A percentile compares a stretch with the other conserved stretches of the same genome.
These are phyloP conservation scores for Drosophila birchii DNA, from an alignment of 2,888 invertebrate genomes.

Conservation along the genomic window DNA sequence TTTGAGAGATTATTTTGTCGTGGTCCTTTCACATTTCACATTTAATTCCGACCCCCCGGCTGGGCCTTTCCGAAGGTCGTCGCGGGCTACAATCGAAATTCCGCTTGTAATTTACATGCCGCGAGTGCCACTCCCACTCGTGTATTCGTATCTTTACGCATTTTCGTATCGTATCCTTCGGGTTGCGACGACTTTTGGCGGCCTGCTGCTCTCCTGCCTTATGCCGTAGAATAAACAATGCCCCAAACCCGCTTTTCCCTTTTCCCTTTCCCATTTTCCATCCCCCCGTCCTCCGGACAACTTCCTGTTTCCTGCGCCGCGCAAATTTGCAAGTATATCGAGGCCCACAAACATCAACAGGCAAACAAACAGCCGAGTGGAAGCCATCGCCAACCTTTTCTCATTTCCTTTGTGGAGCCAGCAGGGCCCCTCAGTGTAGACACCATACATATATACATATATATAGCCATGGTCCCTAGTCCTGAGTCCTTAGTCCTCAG, in stretches of 20 bases:
- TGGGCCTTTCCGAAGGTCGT: conserved; percentile 31
- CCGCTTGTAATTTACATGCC: conserved; percentile 69
- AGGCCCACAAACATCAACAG: conserved; percentile 45
- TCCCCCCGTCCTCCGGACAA: conserved; percentile 45
- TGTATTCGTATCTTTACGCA: conserved; percentile 32
- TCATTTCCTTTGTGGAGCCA: conserved; percentile 65
- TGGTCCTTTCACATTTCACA: conserved; percentile 67
- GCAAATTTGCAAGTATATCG: conserved; percentile 33
- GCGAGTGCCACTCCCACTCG: conserved; percentile 28
- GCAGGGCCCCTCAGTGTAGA: conserved; percentile 19
- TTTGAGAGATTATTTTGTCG: conserved; percentile 76
- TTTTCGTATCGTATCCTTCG: conserved; percentile 35
- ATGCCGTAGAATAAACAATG: conserved; percentile 66
- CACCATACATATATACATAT: conserved; percentile 16
- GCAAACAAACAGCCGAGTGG: conserved; percentile 61
- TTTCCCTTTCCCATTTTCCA: background rate
- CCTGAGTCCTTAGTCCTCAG: background rate
- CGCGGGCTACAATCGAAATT: conserved; percentile 71
- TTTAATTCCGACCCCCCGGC: conserved; percentile 41
- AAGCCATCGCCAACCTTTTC: conserved; percentile 74
- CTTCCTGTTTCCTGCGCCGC: conserved; percentile 70
- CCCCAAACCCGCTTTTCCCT: conserved; percentile 17
- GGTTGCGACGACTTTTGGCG: conserved; percentile 30
- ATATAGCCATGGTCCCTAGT: background rate
- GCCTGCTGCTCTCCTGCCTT: conserved; percentile 20